A percentile compares a stretch with the other conserved stretches of the same genome.
phyloP scores from a whole-genome alignment of 2,888 invertebrate species.

The Matsumyia berberina region DNA sequence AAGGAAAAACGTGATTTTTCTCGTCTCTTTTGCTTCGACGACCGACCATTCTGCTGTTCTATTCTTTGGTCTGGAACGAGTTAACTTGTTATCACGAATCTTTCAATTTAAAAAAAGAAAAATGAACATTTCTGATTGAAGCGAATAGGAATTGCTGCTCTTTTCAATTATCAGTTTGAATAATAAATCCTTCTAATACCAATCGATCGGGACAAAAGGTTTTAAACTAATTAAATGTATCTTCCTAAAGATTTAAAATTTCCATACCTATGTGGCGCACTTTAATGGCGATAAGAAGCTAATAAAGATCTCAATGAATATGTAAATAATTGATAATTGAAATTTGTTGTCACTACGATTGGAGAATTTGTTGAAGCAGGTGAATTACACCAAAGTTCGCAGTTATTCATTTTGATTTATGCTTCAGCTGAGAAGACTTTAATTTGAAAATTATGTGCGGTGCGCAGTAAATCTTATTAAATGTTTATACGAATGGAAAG shows the following conservation, averaged over 20 bases:
- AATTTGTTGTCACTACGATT: conserved; percentile 1
- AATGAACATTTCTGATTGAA: neutral
- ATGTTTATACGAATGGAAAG: conserved; percentile 4
- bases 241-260: conserved; percentile 14
- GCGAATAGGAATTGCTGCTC: conserved; percentile 9
- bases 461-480: neutral
- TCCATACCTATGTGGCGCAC: conserved; percentile 7
- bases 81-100: conserved; percentile 7
- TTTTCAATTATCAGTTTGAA: conserved; percentile 41
- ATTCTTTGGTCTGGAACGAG: neutral
- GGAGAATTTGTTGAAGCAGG: neutral
- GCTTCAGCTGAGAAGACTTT: neutral
- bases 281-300: conserved; percentile 43
- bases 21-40: neutral
- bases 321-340: conserved; percentile 10
- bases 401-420: conserved; percentile 15
- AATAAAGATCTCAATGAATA: conserved; percentile 30
- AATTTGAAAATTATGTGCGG: conserved; percentile 17
- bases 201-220: neutral
- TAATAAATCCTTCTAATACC: conserved; percentile 35
- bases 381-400: neutral
- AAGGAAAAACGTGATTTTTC: neutral
- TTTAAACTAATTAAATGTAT: conserved; percentile 40
- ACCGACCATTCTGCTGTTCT: neutral
- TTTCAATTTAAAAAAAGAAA: conserved; percentile 11